Percentiles rank a stretch among this genome's conserved stretches.
Conservation (phyloP, 1,140 invertebrate genomes). For the Diorhabda carinulata region DNA sequence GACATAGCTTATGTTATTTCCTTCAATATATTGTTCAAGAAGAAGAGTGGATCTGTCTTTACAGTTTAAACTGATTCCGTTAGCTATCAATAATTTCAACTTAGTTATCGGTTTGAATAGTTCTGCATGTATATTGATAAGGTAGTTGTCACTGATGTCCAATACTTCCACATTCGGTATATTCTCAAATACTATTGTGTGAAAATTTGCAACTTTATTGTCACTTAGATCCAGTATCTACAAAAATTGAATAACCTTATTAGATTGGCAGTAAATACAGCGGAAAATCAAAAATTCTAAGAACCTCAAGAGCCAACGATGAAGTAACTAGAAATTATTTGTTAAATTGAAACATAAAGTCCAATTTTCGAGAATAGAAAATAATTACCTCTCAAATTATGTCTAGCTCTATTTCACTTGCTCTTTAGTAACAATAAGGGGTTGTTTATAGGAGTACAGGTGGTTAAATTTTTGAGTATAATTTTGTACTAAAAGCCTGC, state of each 20-base stretch:
- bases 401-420: too few species aligned
- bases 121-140: background rate
- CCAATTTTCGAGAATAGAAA: too few species aligned
- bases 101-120: background rate
- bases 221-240: background rate
- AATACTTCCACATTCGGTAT: background rate
- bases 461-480: too few species aligned
- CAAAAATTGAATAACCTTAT: background rate
- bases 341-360: too few species aligned
- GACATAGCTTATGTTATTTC: background rate
- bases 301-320: too few species aligned
- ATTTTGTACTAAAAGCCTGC: too few species aligned
- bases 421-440: too few species aligned
- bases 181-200: background rate
- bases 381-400: too few species aligned
- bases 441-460: too few species aligned
- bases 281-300: too few species aligned
- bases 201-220: background rate
- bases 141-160: background rate
- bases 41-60: background rate
- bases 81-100: background rate
- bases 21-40: background rate
- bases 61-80: background rate
- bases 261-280: too few species aligned
- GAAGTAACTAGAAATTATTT: too few species aligned